Evolutionary conservation across 2,888 invertebrate genomes (phyloP).

Genomic region (Taphrorychus bicolor): DNA sequence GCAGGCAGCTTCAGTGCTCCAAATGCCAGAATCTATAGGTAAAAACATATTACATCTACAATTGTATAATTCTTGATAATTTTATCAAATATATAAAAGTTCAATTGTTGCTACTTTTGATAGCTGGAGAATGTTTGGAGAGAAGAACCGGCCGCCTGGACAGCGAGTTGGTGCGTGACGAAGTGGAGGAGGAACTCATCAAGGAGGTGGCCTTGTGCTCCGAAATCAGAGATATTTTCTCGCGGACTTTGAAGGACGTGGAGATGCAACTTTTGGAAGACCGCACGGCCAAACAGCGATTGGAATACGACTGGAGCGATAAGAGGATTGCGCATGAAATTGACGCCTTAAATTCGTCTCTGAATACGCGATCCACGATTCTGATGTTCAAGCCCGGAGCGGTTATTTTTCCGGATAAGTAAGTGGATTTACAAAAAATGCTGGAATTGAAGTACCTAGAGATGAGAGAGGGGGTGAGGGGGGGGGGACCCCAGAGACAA

Average conservation of each 20-base stretch:
- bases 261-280: conserved; percentile 76
- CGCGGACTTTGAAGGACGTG: conserved; percentile 70
- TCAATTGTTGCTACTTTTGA: too few relatives aligned
- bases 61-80: too few relatives aligned
- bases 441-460: too few relatives aligned
- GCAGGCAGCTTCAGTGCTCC: conserved; percentile 70
- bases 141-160: conserved; percentile 72
- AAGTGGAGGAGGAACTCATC: conserved; percentile 78
- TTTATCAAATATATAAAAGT: too few relatives aligned
- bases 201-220: conserved; percentile 76
- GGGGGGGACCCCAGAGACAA: too few relatives aligned
- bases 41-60: too few relatives aligned
- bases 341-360: conserved; percentile 72
- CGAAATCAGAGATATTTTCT: conserved; percentile 70
- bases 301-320: conserved; percentile 93
- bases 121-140: conserved; percentile 76
- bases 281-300: conserved; percentile 77
- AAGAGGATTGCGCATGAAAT: conserved; percentile 82
- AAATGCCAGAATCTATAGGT: conserved; percentile 76
- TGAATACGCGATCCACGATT: conserved; percentile 73
- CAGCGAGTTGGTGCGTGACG: conserved; percentile 77
- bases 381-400: conserved; percentile 83
- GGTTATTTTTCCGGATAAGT: conserved; percentile 78
- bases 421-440: too few relatives aligned
- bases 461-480: too few relatives aligned